Percentiles rank a stretch among this genome's conserved stretches.
Evolutionary conservation across 2,888 invertebrate species (phyloP).

Genomic region (Yponomeuta malinellus): DNA sequence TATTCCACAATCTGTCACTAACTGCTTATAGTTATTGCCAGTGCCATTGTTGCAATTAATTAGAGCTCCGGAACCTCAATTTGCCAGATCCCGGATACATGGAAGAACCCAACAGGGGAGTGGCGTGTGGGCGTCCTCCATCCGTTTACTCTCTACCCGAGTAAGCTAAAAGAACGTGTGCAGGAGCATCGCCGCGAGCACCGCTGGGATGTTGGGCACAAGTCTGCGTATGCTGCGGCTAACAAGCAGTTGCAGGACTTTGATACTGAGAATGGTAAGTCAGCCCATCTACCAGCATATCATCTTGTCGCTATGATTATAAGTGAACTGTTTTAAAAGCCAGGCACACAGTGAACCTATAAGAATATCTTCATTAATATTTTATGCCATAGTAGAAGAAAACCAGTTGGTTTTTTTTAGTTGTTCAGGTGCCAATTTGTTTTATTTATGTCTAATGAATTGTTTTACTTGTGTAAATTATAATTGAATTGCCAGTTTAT

Average conservation of each 20-base stretch:
- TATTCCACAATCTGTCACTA: too few relatives aligned
- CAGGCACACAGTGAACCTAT: too few relatives aligned
- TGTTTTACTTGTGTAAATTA: too few relatives aligned
- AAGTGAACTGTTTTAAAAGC: neutral
- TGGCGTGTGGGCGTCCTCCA: conserved; percentile 93
- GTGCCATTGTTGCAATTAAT: too few relatives aligned
- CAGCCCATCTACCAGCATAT: neutral
- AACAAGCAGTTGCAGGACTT: conserved; percentile 84
- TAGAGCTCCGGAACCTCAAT: neutral
- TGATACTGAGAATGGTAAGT: conserved; percentile 78
- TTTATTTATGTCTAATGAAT: too few relatives aligned
- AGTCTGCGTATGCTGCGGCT: conserved; percentile 85
- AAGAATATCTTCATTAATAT: too few relatives aligned
- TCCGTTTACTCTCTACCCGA: conserved; percentile 90
- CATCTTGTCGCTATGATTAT: neutral
- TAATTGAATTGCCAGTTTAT: too few relatives aligned
- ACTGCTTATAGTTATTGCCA: too few relatives aligned
- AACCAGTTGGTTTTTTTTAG: too few relatives aligned
- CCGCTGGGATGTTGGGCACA: conserved; percentile 89
- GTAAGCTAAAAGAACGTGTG: conserved; percentile 87
- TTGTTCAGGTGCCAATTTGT: too few relatives aligned
- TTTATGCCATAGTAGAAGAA: too few relatives aligned
- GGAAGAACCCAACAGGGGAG: conserved; percentile 89
- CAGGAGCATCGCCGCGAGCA: conserved; percentile 86
- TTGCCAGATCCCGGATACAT: conserved; percentile 83